phyloP scores from a whole-genome alignment of 2,797 vertebrate genomes.

The Fringilla coelebs region DNA sequence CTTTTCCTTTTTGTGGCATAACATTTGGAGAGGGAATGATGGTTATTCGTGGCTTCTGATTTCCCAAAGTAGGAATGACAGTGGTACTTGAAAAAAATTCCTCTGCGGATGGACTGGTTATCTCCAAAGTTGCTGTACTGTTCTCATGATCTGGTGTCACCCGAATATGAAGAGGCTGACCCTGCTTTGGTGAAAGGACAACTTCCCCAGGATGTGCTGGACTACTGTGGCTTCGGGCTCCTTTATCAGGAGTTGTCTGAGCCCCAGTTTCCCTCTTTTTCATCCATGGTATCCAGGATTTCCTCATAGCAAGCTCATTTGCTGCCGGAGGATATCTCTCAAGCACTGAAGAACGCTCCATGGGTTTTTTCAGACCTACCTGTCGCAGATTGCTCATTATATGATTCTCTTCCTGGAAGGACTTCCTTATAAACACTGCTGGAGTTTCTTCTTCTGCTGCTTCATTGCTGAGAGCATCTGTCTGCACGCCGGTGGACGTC shows the following conservation, averaged over 20 bases:
- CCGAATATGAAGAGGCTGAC: constrained; percentile 91
- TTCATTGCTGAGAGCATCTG: constrained; percentile 76
- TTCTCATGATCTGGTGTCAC: constrained; percentile 90
- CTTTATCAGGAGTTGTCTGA: constrained; percentile 76
- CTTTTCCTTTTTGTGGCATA: constrained; percentile 75
- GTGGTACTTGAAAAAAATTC: constrained; percentile 96
- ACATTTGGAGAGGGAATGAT: constrained; percentile 87
- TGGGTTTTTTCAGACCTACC: constrained; percentile 82
- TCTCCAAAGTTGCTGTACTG: constrained; percentile 93
- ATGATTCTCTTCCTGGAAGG: constrained; percentile 93
- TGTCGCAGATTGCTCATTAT: constrained; percentile 94
- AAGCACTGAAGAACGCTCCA: constrained; percentile 81
- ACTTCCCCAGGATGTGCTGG: constrained; percentile 72
- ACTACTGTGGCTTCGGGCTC: constrained; percentile 72
- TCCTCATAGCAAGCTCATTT: constrained; percentile 80
- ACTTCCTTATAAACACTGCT: constrained; percentile 92
- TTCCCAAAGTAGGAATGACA: constrained; percentile 92
- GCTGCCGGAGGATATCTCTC: constrained; percentile 90
- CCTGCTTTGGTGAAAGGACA: constrained; percentile 83
- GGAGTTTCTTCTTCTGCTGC: constrained; percentile 86
- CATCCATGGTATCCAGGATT: constrained; percentile 92
- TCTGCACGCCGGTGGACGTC: constrained; percentile 89
- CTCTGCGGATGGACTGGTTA: constrained; percentile 88
- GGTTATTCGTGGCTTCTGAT: constrained; percentile 92
- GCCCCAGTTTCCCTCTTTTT: constrained; percentile 84